Evolutionary conservation across 2,113 vertebrate species (phyloP).

Genomic region (Eonycteris spelaea): DNA sequence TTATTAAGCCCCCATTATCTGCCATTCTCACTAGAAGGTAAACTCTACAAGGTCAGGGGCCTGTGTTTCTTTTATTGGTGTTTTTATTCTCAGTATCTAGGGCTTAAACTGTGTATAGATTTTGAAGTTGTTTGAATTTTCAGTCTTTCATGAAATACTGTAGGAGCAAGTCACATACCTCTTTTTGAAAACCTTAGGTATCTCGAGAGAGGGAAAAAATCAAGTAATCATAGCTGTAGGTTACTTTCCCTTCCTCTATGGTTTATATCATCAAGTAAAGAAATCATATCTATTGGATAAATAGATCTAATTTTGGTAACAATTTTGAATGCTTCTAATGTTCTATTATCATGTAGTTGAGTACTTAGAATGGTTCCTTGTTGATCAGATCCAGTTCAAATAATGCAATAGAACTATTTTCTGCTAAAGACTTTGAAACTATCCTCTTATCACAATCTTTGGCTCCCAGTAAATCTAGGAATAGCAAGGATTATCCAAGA

Average conservation of each 20-base stretch:
- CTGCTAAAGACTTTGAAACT: background rate
- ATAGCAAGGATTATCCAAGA: background rate
- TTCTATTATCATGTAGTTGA: background rate
- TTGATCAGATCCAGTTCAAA: background rate
- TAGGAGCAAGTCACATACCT: background rate
- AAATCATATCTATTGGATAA: background rate
- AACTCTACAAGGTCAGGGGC: background rate
- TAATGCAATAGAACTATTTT: background rate
- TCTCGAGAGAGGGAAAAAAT: background rate
- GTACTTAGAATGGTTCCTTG: background rate
- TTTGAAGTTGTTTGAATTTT: background rate
- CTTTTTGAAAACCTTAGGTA: background rate
- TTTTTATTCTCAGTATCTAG: background rate
- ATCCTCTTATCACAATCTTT: background rate
- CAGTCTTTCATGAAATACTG: background rate
- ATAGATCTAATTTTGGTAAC: background rate
- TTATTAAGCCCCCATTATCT: background rate
- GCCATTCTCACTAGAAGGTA: background rate
- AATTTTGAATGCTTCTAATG: background rate
- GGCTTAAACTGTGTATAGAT: background rate
- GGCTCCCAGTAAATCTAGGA: background rate
- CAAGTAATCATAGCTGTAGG: background rate
- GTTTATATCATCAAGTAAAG: background rate
- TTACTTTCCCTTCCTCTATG: background rate
- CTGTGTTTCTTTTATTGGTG: background rate